Base-by-base conservation (phyloP, 2,797 vertebrate species). In the Mastacembelus armatus region DNA sequence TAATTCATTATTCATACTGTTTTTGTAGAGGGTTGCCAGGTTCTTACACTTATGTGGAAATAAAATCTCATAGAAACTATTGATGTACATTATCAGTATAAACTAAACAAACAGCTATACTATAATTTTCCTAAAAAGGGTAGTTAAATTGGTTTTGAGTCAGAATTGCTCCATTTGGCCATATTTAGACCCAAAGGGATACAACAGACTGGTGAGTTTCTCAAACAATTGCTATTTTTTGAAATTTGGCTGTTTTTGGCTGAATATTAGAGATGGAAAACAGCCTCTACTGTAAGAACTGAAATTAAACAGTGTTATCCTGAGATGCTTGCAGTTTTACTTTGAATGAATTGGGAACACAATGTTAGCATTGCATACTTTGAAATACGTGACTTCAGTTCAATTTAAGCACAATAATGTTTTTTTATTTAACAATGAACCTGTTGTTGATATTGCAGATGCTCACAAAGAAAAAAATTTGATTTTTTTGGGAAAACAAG, bases 251-350 rank as follows among this genome's bases (percentile, higher is more conserved):
- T 36, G 8, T 47, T 40, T 54, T 10, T 27, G n/a, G n/a, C n/a
- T n/a, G 29, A 39, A 18, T 27, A 27, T 69, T 21, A 61, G 58
- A 42, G 8, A 42, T 36, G 5, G 11, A 26, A 51, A 55, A 18
- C 18, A 1, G 19, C 14, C 14, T 52, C 12, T 33, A 27, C 33
- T 30, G 12, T 48, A 42, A 10, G 33, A 52, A 5, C 5, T 19
- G 24, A 38, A 35, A 33, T 44, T 19, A 38, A 22, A 24, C 16
- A 10, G 10, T 43, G 19, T 4, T 2, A 4, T 49, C 7, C 2
- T 22, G 4, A 32, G 11, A 10, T 10, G n/a, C 30, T 15, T 29
- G 24, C 6, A 15, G 24, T 40, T 45, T 65, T 10, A 45, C 45
- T 50, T 26, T 21, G 12, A 29, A 52, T 9, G 57, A 15, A 30